Percentiles rank a stretch among this genome's conserved stretches.
Conservation (phyloP, 2,797 vertebrate genomes). For the Fundulus diaphanus region DNA sequence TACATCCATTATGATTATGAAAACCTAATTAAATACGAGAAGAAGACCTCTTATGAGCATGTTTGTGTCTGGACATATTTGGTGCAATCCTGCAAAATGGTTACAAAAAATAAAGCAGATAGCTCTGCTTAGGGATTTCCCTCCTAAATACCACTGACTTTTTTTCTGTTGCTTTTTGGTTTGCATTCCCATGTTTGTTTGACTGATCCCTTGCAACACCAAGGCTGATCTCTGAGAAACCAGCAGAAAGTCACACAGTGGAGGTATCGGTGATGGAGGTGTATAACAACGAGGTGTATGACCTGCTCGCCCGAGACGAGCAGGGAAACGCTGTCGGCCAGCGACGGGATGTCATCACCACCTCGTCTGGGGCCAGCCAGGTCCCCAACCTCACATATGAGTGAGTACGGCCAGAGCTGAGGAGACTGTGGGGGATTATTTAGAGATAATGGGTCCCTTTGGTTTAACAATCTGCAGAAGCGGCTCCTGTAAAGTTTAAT, state of each 20-base stretch:
- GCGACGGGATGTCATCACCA: slow-evolving; percentile 81
- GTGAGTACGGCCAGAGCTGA: slow-evolving; percentile 74
- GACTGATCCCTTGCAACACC: slow-evolving; percentile 1
- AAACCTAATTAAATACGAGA: neutral
- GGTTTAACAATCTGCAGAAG: neutral
- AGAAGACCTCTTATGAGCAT: neutral
- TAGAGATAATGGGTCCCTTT: neutral
- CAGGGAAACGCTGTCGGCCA: slow-evolving; percentile 55
- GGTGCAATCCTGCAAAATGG: neutral
- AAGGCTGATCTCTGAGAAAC: slow-evolving; percentile 87
- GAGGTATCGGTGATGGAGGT: slow-evolving; percentile 88
- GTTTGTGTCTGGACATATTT: neutral
- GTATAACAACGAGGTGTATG: slow-evolving; percentile 88
- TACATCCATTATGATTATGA: neutral
- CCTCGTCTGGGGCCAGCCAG: slow-evolving; percentile 78
- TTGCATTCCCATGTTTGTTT: neutral
- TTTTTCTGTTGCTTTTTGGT: neutral
- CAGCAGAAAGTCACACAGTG: slow-evolving; percentile 74
- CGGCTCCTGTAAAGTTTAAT: neutral
- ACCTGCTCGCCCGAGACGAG: slow-evolving; percentile 85
- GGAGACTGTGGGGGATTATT: neutral
- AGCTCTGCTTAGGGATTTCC: neutral
- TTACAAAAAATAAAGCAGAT: neutral
- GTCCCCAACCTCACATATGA: slow-evolving; percentile 72
- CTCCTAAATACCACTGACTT: no score